Conservation (phyloP, 2,113 vertebrate species). For the Xenopus laevis region DNA sequence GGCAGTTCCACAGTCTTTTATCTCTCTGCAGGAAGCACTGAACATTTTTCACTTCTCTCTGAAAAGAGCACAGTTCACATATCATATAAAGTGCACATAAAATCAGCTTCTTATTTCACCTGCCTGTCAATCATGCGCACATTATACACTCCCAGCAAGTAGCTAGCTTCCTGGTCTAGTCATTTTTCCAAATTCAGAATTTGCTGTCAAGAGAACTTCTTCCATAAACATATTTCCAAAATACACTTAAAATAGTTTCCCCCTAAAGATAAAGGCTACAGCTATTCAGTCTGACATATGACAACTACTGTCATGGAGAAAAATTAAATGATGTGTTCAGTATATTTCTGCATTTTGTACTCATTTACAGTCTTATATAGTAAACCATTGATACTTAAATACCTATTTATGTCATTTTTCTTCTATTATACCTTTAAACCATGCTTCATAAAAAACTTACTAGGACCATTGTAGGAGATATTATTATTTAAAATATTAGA, state of each 20-base stretch:
- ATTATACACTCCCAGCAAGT: neutral
- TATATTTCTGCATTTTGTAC: neutral
- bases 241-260: neutral
- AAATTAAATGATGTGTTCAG: neutral
- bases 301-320: neutral
- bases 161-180: neutral
- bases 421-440: neutral
- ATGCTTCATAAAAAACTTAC: neutral
- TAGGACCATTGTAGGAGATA: neutral
- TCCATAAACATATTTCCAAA: neutral
- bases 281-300: neutral
- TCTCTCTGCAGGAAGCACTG: neutral
- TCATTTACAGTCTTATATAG: neutral
- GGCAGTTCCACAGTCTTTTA: neutral
- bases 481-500: neutral
- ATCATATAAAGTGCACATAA: slow-evolving; percentile 1
- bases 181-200: neutral
- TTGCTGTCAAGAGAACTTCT: neutral
- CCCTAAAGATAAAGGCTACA: neutral
- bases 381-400: neutral
- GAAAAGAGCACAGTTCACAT: neutral
- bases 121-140: neutral
- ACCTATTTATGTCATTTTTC: neutral
- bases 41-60: neutral
- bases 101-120: neutral